These are phyloP conservation scores for Sebastes wilsoni DNA, from an alignment of 2,797 vertebrate species.

Conservation along the genomic window DNA sequence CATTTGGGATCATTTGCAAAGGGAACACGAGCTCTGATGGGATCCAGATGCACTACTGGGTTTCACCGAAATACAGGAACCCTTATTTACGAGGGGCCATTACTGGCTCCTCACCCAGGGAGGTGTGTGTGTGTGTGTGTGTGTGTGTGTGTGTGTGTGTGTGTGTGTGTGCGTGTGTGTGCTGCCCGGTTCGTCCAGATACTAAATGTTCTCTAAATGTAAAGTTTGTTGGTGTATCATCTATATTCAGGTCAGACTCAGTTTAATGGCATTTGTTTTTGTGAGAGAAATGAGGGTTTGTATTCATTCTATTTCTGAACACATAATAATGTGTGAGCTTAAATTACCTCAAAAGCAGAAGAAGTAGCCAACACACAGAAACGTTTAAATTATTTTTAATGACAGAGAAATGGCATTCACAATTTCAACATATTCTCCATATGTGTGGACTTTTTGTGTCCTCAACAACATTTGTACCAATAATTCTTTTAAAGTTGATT, in stretches of 20 bases:
- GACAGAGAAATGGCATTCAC: background rate
- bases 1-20: slow-evolving; percentile 83
- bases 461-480: background rate
- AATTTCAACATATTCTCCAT: background rate
- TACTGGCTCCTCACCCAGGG: slow-evolving; percentile 73
- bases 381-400: slow-evolving; percentile 17
- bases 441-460: background rate
- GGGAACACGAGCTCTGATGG: slow-evolving; percentile 80
- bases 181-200: slow-evolving; percentile 26
- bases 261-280: slow-evolving; percentile 48
- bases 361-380: background rate
- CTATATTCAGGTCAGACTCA: slow-evolving; percentile 55
- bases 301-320: background rate
- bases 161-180: background rate
- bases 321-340: background rate
- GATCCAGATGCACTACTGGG: slow-evolving; percentile 80
- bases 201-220: slow-evolving; percentile 22
- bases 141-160: slow-evolving; percentile 27
- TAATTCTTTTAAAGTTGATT: background rate
- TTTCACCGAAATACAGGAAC: slow-evolving; percentile 78
- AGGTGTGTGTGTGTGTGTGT: slow-evolving; percentile 33
- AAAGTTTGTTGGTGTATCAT: slow-evolving; percentile 51
- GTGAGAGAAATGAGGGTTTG: slow-evolving; percentile 1
- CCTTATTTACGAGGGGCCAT: slow-evolving; percentile 80
- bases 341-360: background rate